Evolutionary conservation across 1,140 invertebrate genomes (phyloP).

Genomic region (Andrena cerasifolii): DNA sequence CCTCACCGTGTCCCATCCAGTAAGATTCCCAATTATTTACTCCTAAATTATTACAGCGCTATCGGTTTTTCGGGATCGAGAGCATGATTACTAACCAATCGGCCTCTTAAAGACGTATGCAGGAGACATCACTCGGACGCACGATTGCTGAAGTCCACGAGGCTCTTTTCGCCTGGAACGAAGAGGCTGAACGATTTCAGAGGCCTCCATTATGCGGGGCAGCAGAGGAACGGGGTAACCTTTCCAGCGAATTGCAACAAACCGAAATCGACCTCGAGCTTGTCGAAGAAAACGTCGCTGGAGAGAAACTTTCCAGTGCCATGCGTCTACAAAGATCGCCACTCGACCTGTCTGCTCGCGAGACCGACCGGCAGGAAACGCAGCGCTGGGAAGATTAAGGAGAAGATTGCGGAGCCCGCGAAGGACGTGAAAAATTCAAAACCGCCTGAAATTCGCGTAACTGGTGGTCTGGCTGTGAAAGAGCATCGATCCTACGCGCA

Average conservation of each 20-base stretch:
- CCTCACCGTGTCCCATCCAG: conserved; percentile 48
- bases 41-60: not conserved
- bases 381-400: rapidly evolving
- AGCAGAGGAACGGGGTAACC: not conserved
- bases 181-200: not conserved
- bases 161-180: too few species aligned
- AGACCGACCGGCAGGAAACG: not conserved
- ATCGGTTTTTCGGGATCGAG: not conserved
- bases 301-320: not conserved
- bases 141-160: not conserved
- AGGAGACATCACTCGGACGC: not conserved
- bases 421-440: not conserved
- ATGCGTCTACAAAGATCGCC: not conserved
- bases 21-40: conserved; percentile 44
- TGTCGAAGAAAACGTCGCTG: conserved; percentile 7
- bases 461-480: not conserved
- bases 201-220: not conserved
- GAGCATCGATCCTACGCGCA: conserved; percentile 58
- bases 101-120: not conserved
- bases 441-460: too few species aligned
- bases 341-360: not conserved
- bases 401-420: too few species aligned
- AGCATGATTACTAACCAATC: not conserved
- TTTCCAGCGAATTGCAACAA: not conserved
- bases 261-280: conserved; percentile 6